Evolutionary conservation across 2,797 vertebrate genomes (phyloP), one percentile per base, ranked within the genome.

Genomic region (Aulostomus chinensis): DNA sequence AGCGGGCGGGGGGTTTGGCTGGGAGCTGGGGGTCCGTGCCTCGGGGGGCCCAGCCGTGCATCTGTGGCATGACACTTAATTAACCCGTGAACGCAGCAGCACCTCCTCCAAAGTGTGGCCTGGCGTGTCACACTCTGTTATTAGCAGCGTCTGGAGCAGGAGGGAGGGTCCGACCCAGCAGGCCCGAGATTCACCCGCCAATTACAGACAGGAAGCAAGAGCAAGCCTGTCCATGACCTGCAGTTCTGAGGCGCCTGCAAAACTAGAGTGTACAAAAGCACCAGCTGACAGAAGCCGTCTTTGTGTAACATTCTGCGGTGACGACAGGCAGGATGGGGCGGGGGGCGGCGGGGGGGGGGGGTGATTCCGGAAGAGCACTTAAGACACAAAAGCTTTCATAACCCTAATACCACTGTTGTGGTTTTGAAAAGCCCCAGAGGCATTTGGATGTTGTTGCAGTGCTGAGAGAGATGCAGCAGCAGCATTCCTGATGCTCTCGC

Each of bases 41-140:
- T n/a, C n/a, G n/a, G n/a, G n/a, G 62, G 15, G 24, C 47, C 25
- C 17, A 40, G 34, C 30, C 50, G 31, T 13, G 34, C 38, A 50
- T 51, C 61, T 38, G 20, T 70, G 62, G 73, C 58, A 63, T 32
- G 53, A 76, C 40, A 59, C 53, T 69, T 81, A 73, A 80, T 86
- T 77, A 81, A 64, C 58, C 63, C 45, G 8, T 32, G 34, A 53
- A 70, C 52, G 26, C 1, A 3, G 51, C 49, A 36, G n/a, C n/a
- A n/a, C 9, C 45, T 57, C 66, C 55, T 72, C 22, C 21, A 59
- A 73, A 73, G 47, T 38, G 36, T 20, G n/a, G 17, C 63, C 57
- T 52, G 41, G 17, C 17, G 46, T 63, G 54, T 39, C 22, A 1
- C 20, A 67, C 17, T 1, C 50, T 76, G 59, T 84, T 63, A 81